A percentile compares a stretch with the other conserved stretches of the same genome.
phyloP scores from a whole-genome alignment of 2,797 vertebrate genomes.

The Muraenolepis orangiensis region DNA sequence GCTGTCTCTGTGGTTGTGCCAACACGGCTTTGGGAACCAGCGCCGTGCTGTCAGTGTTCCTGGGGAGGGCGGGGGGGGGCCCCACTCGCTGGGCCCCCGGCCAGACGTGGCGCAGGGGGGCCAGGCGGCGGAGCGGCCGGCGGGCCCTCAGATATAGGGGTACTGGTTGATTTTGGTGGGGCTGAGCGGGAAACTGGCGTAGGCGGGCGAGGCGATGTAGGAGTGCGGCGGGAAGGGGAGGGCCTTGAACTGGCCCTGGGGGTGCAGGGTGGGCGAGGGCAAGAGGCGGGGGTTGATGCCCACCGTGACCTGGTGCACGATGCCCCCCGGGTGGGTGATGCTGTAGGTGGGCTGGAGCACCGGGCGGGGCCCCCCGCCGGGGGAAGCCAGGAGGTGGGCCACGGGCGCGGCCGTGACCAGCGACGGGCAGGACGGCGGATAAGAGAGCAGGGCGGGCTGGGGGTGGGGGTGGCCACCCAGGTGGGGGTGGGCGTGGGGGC shows the following conservation, averaged over 20 bases:
- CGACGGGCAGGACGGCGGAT: constrained; percentile 81
- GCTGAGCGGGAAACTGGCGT: constrained; percentile 92
- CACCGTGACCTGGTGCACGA: constrained; percentile 92
- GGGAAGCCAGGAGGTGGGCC: constrained; percentile 92
- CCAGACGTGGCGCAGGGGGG: constrained; percentile 61
- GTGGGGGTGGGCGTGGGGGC: constrained; percentile 80
- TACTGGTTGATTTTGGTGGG: constrained; percentile 98
- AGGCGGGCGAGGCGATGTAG: constrained; percentile 93
- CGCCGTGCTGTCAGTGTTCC: constrained; percentile 80
- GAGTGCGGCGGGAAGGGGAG: constrained; percentile 91
- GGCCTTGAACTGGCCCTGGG: constrained; percentile 92
- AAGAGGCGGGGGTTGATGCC: constrained; percentile 93
- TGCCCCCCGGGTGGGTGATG: constrained; percentile 83
- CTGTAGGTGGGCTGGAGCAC: constrained; percentile 86
- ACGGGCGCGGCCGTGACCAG: constrained; percentile 85
- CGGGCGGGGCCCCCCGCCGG: constrained; percentile 84
- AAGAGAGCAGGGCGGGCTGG: constrained; percentile 86
- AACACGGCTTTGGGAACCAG: constrained; percentile 86
- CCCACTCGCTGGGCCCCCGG: constrained; percentile 50
- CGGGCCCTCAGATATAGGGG: constrained; percentile 87
- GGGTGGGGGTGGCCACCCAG: constrained; percentile 82
- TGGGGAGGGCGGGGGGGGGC: constrained; percentile 41
- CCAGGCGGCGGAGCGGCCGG: constrained; percentile 42
- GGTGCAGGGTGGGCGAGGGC: constrained; percentile 90
- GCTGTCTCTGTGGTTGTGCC: constrained; percentile 88